Evolutionary conservation across 2,888 invertebrate genomes (phyloP), one percentile per base, ranked within the genome.

Genomic region (Acronicta psi): DNA sequence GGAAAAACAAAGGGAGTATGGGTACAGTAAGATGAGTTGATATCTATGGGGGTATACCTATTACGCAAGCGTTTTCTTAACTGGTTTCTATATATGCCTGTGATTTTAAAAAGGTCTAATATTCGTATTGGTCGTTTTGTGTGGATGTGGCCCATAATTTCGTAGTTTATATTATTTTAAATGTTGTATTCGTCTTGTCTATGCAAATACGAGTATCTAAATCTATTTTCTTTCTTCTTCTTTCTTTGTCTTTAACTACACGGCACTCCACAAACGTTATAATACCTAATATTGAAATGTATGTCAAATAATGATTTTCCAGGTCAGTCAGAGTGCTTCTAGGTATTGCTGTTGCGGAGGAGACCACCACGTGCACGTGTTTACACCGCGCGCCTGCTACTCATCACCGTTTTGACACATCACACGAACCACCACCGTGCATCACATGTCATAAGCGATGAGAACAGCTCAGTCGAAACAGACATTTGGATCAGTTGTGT

Each of bases 371-470:
- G 82, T 87, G 89, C 83, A 81, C 79, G 79, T 91, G 90, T 92
- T 92, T 91, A 91, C 87, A 81, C 80, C 88, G 79, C 80, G 80
- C 80, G 90, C 86, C 92, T 92, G 91, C 87, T 91, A 90, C 88
- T 90, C 89, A 84, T 92, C 91, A 89, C 81, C 85, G 82, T 88
- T 91, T 91, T 90, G 91, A 92, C 90, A 86, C 82, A 83, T 89
- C 87, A 88, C 87, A 84, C 86, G 82, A 80, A 69, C 72, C 73
- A 59, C 55, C 54, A 58, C 49, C 44, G 50, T 38, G 52, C 47
- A 13, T 34, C 29, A 69, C 73, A 78, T 14, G 72, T 18, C 38
- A 14, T 38, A 73, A 62, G 16, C 36, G 13, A 34, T 17, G 2
- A 20, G 10, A n/a, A 2, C 10, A 1, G 2, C 0, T 2, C 17